Evolutionary conservation across 2,113 vertebrate genomes (phyloP).

Genomic region (Acanthisitta chloris): DNA sequence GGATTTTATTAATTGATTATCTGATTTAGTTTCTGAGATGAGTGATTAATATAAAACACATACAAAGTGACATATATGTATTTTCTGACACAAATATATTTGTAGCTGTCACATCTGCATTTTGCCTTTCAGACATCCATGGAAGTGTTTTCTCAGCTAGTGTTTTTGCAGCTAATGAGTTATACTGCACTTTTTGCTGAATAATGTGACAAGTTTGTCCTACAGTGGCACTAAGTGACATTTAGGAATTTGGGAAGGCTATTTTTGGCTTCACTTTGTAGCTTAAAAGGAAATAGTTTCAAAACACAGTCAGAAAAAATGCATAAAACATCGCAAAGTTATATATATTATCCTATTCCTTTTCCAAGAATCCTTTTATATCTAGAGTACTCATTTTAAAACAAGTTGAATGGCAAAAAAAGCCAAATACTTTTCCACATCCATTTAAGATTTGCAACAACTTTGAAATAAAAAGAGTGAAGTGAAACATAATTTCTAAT

Average conservation of each 20-base stretch:
- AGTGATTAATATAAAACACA: slow-evolving; percentile 38
- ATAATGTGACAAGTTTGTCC: not conserved
- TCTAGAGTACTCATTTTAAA: not conserved
- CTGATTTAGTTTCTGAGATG: slow-evolving; percentile 26
- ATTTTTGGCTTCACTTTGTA: not conserved
- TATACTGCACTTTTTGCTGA: not conserved
- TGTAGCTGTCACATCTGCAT: not conserved
- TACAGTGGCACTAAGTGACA: not conserved
- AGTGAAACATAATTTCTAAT: not conserved
- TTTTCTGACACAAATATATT: slow-evolving; percentile 29
- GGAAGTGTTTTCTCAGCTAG: slow-evolving; percentile 11
- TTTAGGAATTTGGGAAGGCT: not conserved
- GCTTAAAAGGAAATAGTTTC: not conserved
- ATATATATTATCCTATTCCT: not conserved
- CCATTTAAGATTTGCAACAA: not conserved
- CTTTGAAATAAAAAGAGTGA: not conserved
- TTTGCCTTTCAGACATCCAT: slow-evolving; percentile 19
- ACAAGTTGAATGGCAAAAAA: not conserved
- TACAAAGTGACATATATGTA: slow-evolving; percentile 34
- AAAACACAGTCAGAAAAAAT: not conserved
- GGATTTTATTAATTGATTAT: slow-evolving; percentile 34
- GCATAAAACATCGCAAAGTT: not conserved
- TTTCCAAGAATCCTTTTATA: not conserved
- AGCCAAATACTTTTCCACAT: not conserved
- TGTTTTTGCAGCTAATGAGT: slow-evolving; percentile 24